phyloP scores from a whole-genome alignment of 2,888 invertebrate species.

The Drosophila anceps region DNA sequence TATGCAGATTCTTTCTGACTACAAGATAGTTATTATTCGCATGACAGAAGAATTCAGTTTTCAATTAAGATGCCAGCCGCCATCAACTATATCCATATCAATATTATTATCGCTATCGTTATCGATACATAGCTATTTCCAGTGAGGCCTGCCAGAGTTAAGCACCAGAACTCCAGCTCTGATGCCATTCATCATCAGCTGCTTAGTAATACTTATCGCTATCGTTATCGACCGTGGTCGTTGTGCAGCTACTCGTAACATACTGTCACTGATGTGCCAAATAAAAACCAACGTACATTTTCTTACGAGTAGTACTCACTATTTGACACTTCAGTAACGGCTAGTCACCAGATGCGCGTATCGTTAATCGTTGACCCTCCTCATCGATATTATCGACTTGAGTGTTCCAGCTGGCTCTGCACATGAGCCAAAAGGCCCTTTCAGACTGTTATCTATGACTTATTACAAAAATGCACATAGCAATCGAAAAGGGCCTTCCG shows the following conservation, averaged over 20 bases:
- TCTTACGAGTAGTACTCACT: slow-evolving; percentile 31
- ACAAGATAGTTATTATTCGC: too few relatives aligned
- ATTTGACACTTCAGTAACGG: slow-evolving; percentile 61
- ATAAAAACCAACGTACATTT: slow-evolving; percentile 40
- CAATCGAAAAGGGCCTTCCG: slow-evolving; percentile 41
- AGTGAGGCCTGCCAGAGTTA: background rate
- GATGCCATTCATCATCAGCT: background rate
- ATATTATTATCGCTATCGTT: too few relatives aligned
- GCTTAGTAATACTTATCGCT: background rate
- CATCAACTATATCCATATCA: too few relatives aligned
- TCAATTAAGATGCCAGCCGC: too few relatives aligned
- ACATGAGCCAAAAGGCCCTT: slow-evolving; percentile 41
- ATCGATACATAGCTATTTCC: too few relatives aligned
- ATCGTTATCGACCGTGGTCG: background rate
- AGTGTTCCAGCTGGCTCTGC: slow-evolving; percentile 1
- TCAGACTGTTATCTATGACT: slow-evolving; percentile 51
- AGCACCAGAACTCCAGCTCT: slow-evolving; percentile 33
- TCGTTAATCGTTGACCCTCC: background rate
- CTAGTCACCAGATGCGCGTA: slow-evolving; percentile 44
- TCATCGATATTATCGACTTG: background rate
- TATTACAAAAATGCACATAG: slow-evolving; percentile 39
- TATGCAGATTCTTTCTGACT: too few relatives aligned
- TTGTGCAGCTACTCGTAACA: slow-evolving; percentile 35
- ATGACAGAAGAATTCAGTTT: too few relatives aligned
- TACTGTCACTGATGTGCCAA: slow-evolving; percentile 61